Evolutionary conservation across 2,888 invertebrate species (phyloP).

Genomic region (Andrena camellia): DNA sequence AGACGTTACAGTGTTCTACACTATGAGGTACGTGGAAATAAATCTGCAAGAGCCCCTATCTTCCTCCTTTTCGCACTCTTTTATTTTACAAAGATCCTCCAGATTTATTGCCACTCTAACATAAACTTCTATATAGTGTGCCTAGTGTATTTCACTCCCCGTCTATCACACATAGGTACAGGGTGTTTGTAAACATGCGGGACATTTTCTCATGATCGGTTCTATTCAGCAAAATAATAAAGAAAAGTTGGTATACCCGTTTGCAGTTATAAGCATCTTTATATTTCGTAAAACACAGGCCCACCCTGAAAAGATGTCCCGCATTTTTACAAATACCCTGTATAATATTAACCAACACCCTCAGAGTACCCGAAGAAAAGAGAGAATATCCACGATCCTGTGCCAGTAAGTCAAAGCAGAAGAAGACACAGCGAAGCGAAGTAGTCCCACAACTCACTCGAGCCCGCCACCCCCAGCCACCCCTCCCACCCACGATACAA

Average conservation of each 20-base stretch:
- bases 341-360: no score
- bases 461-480: not conserved
- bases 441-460: not conserved
- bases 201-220: no score
- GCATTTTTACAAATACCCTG: no score
- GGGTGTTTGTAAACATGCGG: no score
- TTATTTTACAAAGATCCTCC: constrained; percentile 11
- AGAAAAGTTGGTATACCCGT: no score
- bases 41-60: not conserved
- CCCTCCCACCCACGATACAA: not conserved
- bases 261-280: no score
- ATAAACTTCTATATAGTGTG: constrained; percentile 1
- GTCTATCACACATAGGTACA: no score
- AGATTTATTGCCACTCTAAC: constrained; percentile 28
- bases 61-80: not conserved
- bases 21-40: not conserved
- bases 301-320: no score
- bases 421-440: not conserved
- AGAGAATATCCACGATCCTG: not conserved
- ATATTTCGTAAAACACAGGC: no score
- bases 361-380: no score
- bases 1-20: not conserved
- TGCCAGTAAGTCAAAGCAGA: not conserved
- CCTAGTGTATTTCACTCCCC: not conserved
- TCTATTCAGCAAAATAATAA: no score